These are phyloP conservation scores for Drosophila limbata DNA, from an alignment of 2,888 invertebrate genomes.

Conservation along the genomic window DNA sequence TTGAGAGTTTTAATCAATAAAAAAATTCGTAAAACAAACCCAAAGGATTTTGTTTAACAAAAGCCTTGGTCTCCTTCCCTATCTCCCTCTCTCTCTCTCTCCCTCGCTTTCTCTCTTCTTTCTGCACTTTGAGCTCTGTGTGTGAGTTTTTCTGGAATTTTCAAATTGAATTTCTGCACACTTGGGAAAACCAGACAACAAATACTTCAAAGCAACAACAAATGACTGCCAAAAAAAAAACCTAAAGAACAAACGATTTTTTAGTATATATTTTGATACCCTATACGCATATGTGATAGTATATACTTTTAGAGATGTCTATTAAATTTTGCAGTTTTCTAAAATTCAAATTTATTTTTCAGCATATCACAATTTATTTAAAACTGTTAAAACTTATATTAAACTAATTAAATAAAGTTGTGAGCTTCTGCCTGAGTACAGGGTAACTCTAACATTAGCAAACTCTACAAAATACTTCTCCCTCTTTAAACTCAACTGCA, in stretches of 20 bases:
- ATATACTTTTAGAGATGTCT: not conserved
- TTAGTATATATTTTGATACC: slow-evolving; percentile 15
- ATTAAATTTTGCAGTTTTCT: not conserved
- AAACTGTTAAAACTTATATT: not conserved
- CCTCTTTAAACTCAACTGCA: not conserved
- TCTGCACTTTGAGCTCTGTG: not conserved
- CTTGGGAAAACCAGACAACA: slow-evolving; percentile 31
- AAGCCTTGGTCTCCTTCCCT: slow-evolving; percentile 5
- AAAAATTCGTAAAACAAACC: slow-evolving; percentile 24
- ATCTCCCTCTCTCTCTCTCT: not conserved
- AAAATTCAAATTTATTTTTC: not conserved
- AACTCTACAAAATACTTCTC: not conserved
- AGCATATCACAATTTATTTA: not conserved
- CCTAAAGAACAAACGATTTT: not conserved
- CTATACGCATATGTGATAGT: not conserved
- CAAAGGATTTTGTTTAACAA: slow-evolving; percentile 30
- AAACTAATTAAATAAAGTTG: not conserved
- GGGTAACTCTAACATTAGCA: not conserved
- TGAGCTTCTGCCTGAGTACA: not conserved
- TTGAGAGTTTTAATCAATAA: slow-evolving; percentile 46
- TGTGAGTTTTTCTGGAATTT: slow-evolving; percentile 30
- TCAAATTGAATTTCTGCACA: slow-evolving; percentile 59
- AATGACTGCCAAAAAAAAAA: slow-evolving; percentile 18
- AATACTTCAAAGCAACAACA: slow-evolving; percentile 31
- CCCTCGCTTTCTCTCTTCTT: not conserved